Base-by-base conservation (phyloP, 2,797 vertebrate species). In the Acomys russatus region DNA sequence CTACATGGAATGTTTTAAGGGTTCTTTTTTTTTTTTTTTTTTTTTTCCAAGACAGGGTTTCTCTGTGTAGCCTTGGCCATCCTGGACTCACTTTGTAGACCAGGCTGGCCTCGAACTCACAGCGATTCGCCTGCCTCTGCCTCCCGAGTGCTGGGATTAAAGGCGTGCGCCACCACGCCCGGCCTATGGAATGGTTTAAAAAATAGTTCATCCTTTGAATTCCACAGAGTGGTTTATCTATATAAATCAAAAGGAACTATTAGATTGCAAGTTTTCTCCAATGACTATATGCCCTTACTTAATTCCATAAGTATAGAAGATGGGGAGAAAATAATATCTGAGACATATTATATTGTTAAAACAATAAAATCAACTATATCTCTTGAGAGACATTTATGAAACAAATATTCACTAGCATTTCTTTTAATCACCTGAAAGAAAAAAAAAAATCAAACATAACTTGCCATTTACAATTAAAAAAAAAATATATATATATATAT, bases 381-480 rank as follows among this genome's bases (percentile, higher is more conserved):
- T 97, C 78, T 83, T 92, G 59, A 61, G 64, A 96, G 56, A 93
- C n/a, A 82, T 85, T 71, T 88, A 59, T 88, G n/a, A 74, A 59
- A 94, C 70, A 95, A 80, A 87, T 88, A 90, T 9, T 59, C 25
- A 95, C 38, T 91, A 83, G 70, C 92, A 91, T 20, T 76, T 77
- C 11, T 95, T 92, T 88, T 92, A 93, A 88, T 56, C 49, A 94
- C 30, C 56, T 90, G 15, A 87, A 71, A 90, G 38, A 89, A 92
- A 56, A 94, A 89, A 89, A 85, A 85, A 91, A 80, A 68, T 61
- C 79, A 94, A 97, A 96, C 38, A 83, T 17, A 90, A 54, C 1
- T 44, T 93, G 70, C 54, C 30, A 89, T 96, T 98, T 97, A 97
- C 38, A 95, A 97, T 94, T 92, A 66, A 51, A 94, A 87, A 56